phyloP scores from a whole-genome alignment of 1,140 invertebrate species.

The Episyrphus balteatus region DNA sequence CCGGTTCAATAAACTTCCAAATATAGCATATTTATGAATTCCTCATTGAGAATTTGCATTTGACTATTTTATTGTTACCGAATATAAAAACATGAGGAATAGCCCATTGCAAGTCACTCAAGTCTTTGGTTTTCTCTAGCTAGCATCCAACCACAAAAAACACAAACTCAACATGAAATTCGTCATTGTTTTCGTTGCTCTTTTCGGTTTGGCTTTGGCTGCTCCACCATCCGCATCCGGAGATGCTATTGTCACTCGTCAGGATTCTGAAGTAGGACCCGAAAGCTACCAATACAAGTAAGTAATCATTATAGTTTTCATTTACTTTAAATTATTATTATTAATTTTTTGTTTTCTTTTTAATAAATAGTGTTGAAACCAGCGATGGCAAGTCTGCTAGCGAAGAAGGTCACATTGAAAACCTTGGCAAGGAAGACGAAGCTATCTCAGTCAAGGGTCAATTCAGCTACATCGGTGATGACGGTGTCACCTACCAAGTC shows the following conservation, averaged over 20 bases:
- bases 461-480: constrained; percentile 51
- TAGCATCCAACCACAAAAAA: too few species aligned
- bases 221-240: constrained; percentile 12
- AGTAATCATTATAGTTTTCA: too few species aligned
- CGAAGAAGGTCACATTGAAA: constrained; percentile 51
- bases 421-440: constrained; percentile 46
- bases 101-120: too few species aligned
- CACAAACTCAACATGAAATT: constrained; percentile 12
- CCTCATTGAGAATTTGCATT: too few species aligned
- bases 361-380: constrained; percentile 45
- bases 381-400: constrained; percentile 49
- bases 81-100: too few species aligned
- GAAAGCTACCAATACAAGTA: constrained; percentile 37
- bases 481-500: constrained; percentile 49
- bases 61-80: too few species aligned
- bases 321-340: too few species aligned
- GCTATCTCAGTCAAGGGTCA: constrained; percentile 46
- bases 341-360: too few species aligned
- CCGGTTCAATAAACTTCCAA: too few species aligned
- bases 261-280: constrained; percentile 35
- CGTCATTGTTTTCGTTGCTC: constrained; percentile 8
- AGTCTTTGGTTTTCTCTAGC: too few species aligned
- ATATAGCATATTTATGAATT: too few species aligned
- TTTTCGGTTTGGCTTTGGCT: constrained; percentile 26
- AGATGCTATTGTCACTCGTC: constrained; percentile 26